Base-by-base conservation (phyloP, 2,113 vertebrate genomes). In the Gymnarchus niloticus region DNA sequence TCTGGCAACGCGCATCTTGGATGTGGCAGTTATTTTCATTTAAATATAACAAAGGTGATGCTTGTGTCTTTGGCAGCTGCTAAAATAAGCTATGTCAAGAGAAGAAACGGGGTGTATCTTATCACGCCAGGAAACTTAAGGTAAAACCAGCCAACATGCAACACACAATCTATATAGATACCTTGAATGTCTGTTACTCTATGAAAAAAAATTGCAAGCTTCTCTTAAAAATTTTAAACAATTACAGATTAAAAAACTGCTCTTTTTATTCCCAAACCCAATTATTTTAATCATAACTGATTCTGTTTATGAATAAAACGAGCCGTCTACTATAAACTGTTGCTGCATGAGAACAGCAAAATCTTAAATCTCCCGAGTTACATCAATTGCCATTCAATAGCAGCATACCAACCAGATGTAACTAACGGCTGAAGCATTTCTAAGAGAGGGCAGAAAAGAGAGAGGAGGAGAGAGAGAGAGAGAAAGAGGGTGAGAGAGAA, bases 1-100 rank as follows among this genome's bases (percentile, higher is more conserved):
- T 12, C 4, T 82, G 80, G 80, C 80, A 82, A 82, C 80, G 49
- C 17, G 6, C 1, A 28, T 4, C 5, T 54, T 54, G 9, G 25
- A 33, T 52, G 80, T 82, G 76, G 48, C 80, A 49, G 80, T 82
- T 82, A 82, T 82, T 82, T 82, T 82, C 1, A 19, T 82, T 82
- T 54, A 33, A 52, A 82, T 82, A 78, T 48, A 78, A 78, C 44
- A 78, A 78, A 78, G 46, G 76, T 48, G 76, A 48, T 78, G 76
- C 23, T 78, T 44, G 76, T 19, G 17, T 37, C 76, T 37, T 78
- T 48, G 73, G 44, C 73, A 77, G 73, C 44, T 12, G 17, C 33
- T 77, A 37, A 78, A 78, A 46, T 46, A n/a, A 48, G 76, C 33
- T 73, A 69, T 37, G 17, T 23, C 76, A 78, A 78, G 14, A 12